phyloP scores from a whole-genome alignment of 2,888 invertebrate species.

The Esperia sulphurella region DNA sequence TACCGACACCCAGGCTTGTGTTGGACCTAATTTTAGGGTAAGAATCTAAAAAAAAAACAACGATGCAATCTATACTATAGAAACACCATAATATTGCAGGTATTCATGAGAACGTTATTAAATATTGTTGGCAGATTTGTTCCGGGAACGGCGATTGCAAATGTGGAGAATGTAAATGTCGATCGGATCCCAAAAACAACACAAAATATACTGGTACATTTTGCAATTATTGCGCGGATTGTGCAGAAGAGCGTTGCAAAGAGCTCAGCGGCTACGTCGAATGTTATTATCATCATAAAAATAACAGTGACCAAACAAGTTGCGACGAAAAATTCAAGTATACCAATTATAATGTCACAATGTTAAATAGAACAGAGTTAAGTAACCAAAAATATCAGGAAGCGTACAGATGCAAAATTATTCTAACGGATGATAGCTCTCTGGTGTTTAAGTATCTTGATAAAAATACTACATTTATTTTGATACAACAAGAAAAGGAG shows the following conservation, averaged over 20 bases:
- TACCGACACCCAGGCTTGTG: constrained; percentile 26
- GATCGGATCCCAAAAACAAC: constrained; percentile 41
- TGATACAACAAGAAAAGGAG: constrained; percentile 53
- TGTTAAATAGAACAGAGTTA: constrained; percentile 40
- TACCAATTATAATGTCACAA: constrained; percentile 23
- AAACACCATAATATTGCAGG: no score
- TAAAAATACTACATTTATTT: constrained; percentile 31
- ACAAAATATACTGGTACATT: constrained; percentile 75
- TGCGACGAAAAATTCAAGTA: constrained; percentile 38
- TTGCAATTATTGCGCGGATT: constrained; percentile 87
- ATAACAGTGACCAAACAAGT: constrained; percentile 15
- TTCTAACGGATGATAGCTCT: constrained; percentile 31
- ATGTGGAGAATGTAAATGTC: constrained; percentile 85
- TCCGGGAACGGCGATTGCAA: constrained; percentile 81
- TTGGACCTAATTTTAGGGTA: constrained; percentile 43
- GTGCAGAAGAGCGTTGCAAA: constrained; percentile 82
- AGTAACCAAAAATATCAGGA: constrained; percentile 27
- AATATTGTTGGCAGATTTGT: constrained; percentile 48
- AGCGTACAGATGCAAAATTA: constrained; percentile 43
- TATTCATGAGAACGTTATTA: no score
- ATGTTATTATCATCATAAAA: constrained; percentile 58
- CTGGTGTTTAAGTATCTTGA: constrained; percentile 48
- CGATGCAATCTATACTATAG: no score
- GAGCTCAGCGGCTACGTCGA: constrained; percentile 85
- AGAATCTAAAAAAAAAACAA: no score